Evolutionary conservation across 2,888 invertebrate species (phyloP), one percentile per base, ranked within the genome.

Genomic region (Amphiduros pacificus): DNA sequence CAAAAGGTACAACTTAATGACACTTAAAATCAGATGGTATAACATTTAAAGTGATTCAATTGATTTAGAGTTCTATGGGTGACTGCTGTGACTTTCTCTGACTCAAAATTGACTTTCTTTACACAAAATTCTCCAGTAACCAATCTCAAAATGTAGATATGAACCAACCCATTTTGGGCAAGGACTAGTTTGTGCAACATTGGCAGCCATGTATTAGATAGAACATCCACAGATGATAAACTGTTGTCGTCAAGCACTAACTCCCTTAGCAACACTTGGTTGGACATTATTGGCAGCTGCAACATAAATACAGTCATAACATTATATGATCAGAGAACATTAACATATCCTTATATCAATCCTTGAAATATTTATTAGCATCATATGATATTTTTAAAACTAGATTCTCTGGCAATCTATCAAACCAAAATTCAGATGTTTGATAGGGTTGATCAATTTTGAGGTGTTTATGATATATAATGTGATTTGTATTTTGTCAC

Each of bases 171-270:
- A 65, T 79, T 80, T 58, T 78, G 73, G 44, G 68, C 65, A 14
- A 77, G 63, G 28, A 68, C 56, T 5, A 79, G 65, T 24, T 51
- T 55, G 6, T 66, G 59, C 4, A 79, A 66, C 14, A 77, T 61
- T 4, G 80, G 80, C 20, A 79, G 64, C 80, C 80, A 80, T 22
- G 49, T 61, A 6, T 53, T 29, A 1, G 66, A 51, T 2, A 79
- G 60, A 11, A 56, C 57, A 27, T 66, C 66, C 20, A 77, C 57
- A 22, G 70, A 67, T 2, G 74, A 70, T 52, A 80, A 71, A 65
- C 76, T 79, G 71, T 80, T 80, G 58, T 80, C 77, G 48, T 71
- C 67, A 32, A 79, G 56, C 14, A 66, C 29, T 31, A 80, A 58
- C 11, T 69, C 68, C 29, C 72, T 65, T 24, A 80, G 62, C 11